phyloP scores from a whole-genome alignment of 2,113 vertebrate genomes.

The Gallinago media region DNA sequence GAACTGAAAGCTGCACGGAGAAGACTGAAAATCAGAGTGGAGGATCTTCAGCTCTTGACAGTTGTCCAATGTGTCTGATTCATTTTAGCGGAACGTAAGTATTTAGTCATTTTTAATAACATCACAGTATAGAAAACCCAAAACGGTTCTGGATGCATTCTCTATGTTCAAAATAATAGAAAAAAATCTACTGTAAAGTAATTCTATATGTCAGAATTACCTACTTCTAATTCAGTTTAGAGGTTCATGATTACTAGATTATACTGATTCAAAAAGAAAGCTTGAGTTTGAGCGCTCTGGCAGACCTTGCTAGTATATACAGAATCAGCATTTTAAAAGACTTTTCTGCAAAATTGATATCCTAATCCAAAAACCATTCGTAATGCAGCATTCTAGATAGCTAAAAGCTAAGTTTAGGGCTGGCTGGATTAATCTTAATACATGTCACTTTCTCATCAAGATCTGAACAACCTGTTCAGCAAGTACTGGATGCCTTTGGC shows the following conservation, averaged over 20 bases:
- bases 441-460: background rate
- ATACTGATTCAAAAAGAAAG: background rate
- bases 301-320: background rate
- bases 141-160: background rate
- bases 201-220: background rate
- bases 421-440: background rate
- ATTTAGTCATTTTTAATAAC: background rate
- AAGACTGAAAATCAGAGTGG: background rate
- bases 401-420: background rate
- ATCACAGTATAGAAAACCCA: background rate
- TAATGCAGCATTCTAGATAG: background rate
- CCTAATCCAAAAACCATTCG: background rate
- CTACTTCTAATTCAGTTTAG: background rate
- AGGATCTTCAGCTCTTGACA: conserved; percentile 47
- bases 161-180: background rate
- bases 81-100: conserved; percentile 82
- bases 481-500: background rate
- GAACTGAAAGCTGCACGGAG: background rate
- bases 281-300: background rate
- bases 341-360: background rate
- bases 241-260: background rate
- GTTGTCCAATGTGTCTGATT: conserved; percentile 87
- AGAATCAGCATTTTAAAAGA: background rate
- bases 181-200: background rate
- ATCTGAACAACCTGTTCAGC: background rate